Evolutionary conservation across 2,113 vertebrate species (phyloP), one percentile per base, ranked within the genome.

Genomic region (Herpetotheres cachinnans): DNA sequence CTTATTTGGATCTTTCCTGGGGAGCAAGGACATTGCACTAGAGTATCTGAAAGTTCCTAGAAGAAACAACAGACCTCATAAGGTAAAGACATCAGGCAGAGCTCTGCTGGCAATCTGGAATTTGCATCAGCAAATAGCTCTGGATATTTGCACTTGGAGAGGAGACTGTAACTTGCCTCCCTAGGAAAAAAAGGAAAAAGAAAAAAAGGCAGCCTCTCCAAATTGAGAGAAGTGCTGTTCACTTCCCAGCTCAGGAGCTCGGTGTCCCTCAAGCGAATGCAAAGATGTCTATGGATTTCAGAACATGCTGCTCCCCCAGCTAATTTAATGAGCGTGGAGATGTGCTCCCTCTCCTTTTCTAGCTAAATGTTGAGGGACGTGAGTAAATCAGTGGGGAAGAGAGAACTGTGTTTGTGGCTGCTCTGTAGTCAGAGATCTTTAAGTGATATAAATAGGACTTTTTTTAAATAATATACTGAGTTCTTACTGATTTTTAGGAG

Each of bases 41-140:
- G 46, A 61, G 30, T 11, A 16, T 56, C 66, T 89, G 54, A 47
- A 69, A 94, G 71, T 95, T 97, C 95, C 94, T 95, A 91, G 93
- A 96, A 94, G 93, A 70, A 95, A 85, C 49, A 27, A 34, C 77
- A 86, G 66, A 17, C 18, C 5, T 72, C 46, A 12, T 77, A 80
- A 95, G 74, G 90, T 44, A 91, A 94, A 91, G 91, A 12, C n/a
- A 95, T 82, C 91, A 80, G 77, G 81, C 83, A 93, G 56, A 91
- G 74, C 49, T 61, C 65, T 29, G 14, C 65, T 25, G 66, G 46
- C 50, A 46, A 65, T 49, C 55, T 91, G 94, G 62, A 77, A 85
- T 80, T 85, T 3, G 0, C 90, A 87, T 96, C 86, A 93, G 89
- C 66, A 72, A 86, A 50, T 11, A 67, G 46, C 66, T 91, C 6